Evolutionary conservation across 2,797 vertebrate species (phyloP), one percentile per base, ranked within the genome.

Genomic region (Pogonophryne albipinna): DNA sequence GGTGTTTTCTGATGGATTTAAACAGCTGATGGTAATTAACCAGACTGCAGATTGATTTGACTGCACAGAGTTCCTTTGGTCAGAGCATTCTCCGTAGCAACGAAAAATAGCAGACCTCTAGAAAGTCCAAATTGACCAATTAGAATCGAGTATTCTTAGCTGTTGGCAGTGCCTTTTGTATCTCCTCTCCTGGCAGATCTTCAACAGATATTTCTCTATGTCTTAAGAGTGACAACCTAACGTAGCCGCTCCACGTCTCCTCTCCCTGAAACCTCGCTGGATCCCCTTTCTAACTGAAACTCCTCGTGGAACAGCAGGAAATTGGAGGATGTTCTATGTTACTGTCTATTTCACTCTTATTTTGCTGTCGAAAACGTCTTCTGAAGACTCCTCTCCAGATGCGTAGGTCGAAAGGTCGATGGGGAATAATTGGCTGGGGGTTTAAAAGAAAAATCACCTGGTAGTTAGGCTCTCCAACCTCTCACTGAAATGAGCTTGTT

Each of bases 341-440:
- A 44, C 62, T 15, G 17, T 71, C 66, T 51, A 1, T 15, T 69
- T 67, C 11, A 1, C 47, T 11, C 10, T 52, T 59, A 78, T 82
- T 78, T 50, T 57, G n/a, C 68, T 44, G 47, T 59, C 31, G 13
- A 3, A 27, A 42, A 6, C 2, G 5, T n/a, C 23, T 52, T 9
- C 41, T 14, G 19, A 51, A 68, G n/a, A 42, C 57, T 66, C 7
- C 3, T 44, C 27, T 71, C 9, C 17, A 17, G 38, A 47, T 53
- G 49, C 7, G 0, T 1, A 44, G 71, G 71, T 83, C 66, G 5
- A 55, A 57, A 78, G 34, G 34, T 38, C 34, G 2, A 45, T 34
- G 66, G 71, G 1, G 2, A 60, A 66, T 88, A 86, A 90, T 88
- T 88, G 81, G 64, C 46, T 14, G 14, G 14, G 4, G 4, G 17